Conservation (phyloP, 2,113 vertebrate species). For the Herpetotheres cachinnans region DNA sequence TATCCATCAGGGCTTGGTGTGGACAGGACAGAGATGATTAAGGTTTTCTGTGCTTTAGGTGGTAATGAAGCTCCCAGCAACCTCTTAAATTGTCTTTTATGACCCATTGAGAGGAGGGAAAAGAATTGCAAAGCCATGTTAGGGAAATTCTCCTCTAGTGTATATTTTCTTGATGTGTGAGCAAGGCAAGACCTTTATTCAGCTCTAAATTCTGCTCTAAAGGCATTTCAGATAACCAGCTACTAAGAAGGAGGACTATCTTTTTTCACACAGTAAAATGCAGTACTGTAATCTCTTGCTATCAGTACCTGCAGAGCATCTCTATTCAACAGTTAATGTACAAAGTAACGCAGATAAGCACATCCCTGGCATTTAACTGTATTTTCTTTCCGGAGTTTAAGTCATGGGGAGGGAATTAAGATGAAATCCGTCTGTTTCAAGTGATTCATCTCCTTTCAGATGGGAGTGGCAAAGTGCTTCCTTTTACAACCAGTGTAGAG, state of each 20-base stretch:
- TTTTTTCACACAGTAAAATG: background rate
- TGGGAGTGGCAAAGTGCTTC: conserved; percentile 46
- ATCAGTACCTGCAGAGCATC: background rate
- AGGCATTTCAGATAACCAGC: background rate
- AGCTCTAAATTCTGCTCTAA: background rate
- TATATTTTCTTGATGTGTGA: background rate
- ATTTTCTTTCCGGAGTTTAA: background rate
- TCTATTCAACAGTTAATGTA: background rate
- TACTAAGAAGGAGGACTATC: background rate
- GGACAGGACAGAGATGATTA: background rate
- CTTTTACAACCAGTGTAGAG: background rate
- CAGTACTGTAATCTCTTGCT: background rate
- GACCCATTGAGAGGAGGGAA: rapidly evolving
- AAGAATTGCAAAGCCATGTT: background rate
- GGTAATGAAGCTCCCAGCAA: background rate
- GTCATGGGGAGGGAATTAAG: conserved; percentile 16
- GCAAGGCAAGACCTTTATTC: background rate
- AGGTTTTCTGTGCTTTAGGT: background rate
- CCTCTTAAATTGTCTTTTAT: background rate
- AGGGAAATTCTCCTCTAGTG: background rate
- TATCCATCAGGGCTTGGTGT: background rate
- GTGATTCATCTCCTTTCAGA: conserved; percentile 43
- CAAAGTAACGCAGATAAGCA: background rate
- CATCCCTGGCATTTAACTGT: conserved; percentile 8
- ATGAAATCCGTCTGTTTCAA: conserved; percentile 20